phyloP scores from a whole-genome alignment of 1,140 invertebrate species.

The Drosophila murphyi region DNA sequence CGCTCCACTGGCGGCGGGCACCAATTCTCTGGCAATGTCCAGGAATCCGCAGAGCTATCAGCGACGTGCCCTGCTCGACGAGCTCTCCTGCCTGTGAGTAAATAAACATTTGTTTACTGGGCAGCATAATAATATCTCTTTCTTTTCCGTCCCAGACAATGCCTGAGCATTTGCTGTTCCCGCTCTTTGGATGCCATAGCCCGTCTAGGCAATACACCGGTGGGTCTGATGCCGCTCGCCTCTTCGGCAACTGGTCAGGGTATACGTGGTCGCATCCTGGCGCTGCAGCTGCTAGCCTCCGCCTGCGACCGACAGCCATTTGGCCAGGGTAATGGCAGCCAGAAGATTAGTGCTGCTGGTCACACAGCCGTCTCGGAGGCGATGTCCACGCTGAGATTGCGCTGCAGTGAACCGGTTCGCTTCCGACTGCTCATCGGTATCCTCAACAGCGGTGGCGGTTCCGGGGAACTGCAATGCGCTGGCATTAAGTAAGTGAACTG shows the following conservation, averaged over 20 bases:
- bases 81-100: conserved; percentile 92
- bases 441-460: conserved; percentile 89
- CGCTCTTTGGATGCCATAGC: conserved; percentile 90
- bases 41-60: conserved; percentile 86
- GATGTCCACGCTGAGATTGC: conserved; percentile 93
- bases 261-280: conserved; percentile 78
- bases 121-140: no score
- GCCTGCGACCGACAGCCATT: conserved; percentile 89
- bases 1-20: conserved; percentile 72
- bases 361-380: conserved; percentile 95
- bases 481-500: conserved; percentile 87
- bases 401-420: conserved; percentile 95
- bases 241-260: conserved; percentile 87
- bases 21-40: conserved; percentile 85
- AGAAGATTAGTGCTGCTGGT: conserved; percentile 85
- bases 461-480: conserved; percentile 90
- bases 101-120: no score
- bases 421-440: conserved; percentile 96
- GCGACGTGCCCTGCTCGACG: conserved; percentile 91
- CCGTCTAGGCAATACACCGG: conserved; percentile 90
- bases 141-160: conserved; percentile 86
- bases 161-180: conserved; percentile 91
- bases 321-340: conserved; percentile 71
- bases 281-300: conserved; percentile 89
- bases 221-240: conserved; percentile 93